These are phyloP conservation scores for Trypoxylon attenuatum DNA, from an alignment of 2,888 invertebrate species.

Conservation along the genomic window DNA sequence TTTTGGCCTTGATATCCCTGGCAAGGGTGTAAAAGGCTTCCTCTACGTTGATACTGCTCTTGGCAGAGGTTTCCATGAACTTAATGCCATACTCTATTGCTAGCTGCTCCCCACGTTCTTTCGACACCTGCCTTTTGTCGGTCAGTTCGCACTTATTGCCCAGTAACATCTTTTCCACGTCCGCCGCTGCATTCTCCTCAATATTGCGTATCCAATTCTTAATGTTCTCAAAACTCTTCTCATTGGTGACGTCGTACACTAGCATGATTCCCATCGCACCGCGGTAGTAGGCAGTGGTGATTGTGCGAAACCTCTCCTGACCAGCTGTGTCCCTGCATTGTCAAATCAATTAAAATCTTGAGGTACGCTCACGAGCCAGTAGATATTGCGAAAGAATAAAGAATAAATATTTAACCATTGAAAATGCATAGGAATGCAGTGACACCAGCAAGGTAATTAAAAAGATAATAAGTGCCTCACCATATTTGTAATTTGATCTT, in stretches of 20 bases:
- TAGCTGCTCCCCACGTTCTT: slow-evolving; percentile 96
- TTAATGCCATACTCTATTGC: slow-evolving; percentile 99
- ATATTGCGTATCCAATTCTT: slow-evolving; percentile 99
- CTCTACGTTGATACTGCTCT: slow-evolving; percentile 98
- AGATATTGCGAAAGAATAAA: neutral
- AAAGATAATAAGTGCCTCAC: slow-evolving; percentile 78
- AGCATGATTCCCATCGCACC: slow-evolving; percentile 99
- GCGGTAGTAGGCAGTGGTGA: slow-evolving; percentile 99
- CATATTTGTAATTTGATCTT: slow-evolving; percentile 99
- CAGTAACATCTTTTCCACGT: slow-evolving; percentile 99
- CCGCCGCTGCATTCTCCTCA: slow-evolving; percentile 98
- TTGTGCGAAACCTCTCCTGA: slow-evolving; percentile 98
- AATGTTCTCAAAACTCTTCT: slow-evolving; percentile 99
- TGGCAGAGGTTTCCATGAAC: slow-evolving; percentile 99
- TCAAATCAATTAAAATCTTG: slow-evolving; percentile 38
- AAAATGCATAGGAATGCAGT: too few relatives aligned
- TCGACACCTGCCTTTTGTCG: slow-evolving; percentile 94
- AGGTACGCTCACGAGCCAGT: slow-evolving; percentile 11
- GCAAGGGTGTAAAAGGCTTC: slow-evolving; percentile 98
- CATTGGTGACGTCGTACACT: slow-evolving; percentile 99
- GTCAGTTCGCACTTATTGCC: slow-evolving; percentile 99
- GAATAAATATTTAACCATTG: too few relatives aligned
- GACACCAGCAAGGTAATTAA: too few relatives aligned
- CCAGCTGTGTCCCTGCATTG: slow-evolving; percentile 96
- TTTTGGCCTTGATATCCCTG: slow-evolving; percentile 97